Conservation (phyloP, 1,140 invertebrate genomes). For the Drosophila tropicalis region DNA sequence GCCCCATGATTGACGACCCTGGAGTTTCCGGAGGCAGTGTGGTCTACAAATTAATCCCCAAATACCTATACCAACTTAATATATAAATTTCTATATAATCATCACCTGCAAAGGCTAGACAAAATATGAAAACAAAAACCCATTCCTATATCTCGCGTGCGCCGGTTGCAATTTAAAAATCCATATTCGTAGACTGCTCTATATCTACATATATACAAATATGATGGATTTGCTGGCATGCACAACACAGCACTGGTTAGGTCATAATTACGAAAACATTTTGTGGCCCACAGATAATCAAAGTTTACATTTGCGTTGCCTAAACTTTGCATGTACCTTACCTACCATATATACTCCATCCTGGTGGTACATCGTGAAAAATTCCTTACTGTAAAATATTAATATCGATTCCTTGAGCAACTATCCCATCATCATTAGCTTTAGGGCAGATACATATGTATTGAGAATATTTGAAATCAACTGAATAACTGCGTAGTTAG, state of each 20-base stretch:
- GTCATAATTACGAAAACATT: constrained; percentile 65
- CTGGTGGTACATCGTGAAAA: neutral
- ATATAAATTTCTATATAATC: constrained; percentile 1
- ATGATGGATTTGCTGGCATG: constrained; percentile 64
- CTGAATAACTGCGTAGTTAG: neutral
- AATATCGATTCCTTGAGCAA: constrained; percentile 8
- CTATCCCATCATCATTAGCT: neutral
- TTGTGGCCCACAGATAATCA: constrained; percentile 56
- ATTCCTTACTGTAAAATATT: neutral
- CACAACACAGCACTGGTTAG: constrained; percentile 48
- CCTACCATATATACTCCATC: neutral
- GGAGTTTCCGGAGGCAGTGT: neutral
- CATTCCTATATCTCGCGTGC: constrained; percentile 31
- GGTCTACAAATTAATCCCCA: constrained; percentile 15
- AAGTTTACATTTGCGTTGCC: constrained; percentile 69
- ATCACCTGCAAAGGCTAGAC: neutral
- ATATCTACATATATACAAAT: constrained; percentile 19
- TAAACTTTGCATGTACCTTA: constrained; percentile 42
- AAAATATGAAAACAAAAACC: constrained; percentile 9
- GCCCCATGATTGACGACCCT: constrained; percentile 48
- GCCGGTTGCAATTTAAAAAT: constrained; percentile 48
- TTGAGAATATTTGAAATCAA: neutral
- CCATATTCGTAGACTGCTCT: constrained; percentile 24
- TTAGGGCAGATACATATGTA: neutral
- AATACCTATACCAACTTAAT: constrained; percentile 25